Conservation (phyloP, 2,113 vertebrate genomes). For the Notarius quadriscutis region DNA sequence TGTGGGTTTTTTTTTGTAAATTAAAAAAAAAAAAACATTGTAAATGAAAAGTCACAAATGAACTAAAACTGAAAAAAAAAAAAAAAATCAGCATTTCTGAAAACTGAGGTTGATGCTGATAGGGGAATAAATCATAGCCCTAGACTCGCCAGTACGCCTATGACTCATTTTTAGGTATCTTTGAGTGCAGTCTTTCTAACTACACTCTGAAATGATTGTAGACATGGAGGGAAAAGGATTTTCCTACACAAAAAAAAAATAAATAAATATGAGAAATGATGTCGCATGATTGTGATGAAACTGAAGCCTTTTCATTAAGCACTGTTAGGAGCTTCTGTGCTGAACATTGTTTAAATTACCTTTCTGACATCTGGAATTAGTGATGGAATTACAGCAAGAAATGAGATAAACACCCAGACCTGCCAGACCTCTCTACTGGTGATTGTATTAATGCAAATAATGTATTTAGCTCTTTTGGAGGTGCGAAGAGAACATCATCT, state of each 20-base stretch:
- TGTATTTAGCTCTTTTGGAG: background rate
- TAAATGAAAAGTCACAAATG: background rate
- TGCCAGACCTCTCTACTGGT: too few relatives aligned
- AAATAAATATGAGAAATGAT: background rate
- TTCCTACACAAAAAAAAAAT: background rate
- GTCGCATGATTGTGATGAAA: background rate
- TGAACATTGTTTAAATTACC: background rate
- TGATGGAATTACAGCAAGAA: background rate
- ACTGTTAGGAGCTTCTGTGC: background rate
- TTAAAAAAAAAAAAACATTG: background rate
- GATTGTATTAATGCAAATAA: background rate
- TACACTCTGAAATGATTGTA: background rate
- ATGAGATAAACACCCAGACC: too few relatives aligned
- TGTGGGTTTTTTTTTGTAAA: background rate
- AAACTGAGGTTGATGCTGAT: background rate
- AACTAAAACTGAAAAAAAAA: background rate
- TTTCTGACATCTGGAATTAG: background rate
- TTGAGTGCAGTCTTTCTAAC: background rate
- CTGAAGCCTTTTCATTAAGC: background rate
- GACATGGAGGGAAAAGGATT: background rate
- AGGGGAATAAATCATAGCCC: background rate
- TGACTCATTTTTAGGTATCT: background rate
- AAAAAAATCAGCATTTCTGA: background rate
- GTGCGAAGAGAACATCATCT: background rate
- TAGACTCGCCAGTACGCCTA: background rate